A percentile compares a stretch with the other conserved stretches of the same genome.
These are phyloP conservation scores for Cordilura impudica DNA, from an alignment of 2,888 invertebrate genomes.

Conservation along the genomic window DNA sequence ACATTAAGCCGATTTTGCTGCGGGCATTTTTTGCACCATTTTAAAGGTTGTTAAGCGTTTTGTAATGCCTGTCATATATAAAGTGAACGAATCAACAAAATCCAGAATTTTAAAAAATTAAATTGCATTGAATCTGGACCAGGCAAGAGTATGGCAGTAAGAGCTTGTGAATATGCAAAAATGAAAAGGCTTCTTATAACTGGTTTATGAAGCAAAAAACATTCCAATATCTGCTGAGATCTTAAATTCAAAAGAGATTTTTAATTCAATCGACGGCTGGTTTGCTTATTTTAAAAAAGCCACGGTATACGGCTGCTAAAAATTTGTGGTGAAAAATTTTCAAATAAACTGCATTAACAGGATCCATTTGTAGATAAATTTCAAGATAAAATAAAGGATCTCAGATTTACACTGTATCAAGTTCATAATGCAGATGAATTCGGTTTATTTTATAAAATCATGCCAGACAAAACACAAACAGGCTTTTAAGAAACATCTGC, in stretches of 20 bases:
- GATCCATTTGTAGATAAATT: conserved; percentile 5
- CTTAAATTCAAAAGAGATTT: not conserved
- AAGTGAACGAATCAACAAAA: no score
- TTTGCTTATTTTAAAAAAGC: not conserved
- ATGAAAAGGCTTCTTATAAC: conserved; percentile 22
- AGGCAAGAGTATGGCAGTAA: no score
- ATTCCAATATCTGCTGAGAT: not conserved
- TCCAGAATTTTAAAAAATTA: no score
- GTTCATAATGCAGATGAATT: conserved; percentile 54
- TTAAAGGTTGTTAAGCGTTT: no score
- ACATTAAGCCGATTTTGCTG: no score
- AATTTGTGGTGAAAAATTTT: not conserved
- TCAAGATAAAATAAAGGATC: no score
- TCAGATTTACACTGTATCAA: conserved; percentile 46
- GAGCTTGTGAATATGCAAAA: conserved; percentile 34
- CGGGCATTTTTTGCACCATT: no score
- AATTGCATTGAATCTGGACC: no score
- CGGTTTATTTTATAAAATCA: conserved; percentile 39
- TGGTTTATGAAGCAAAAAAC: conserved; percentile 20
- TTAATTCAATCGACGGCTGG: not conserved
- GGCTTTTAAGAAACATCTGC: no score
- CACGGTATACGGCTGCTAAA: not conserved
- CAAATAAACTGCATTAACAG: not conserved
- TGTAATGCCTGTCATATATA: no score
- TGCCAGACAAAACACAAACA: no score